Percentiles rank a stretch among this genome's conserved stretches.
Conservation (phyloP, 1,140 invertebrate species). For the Papilio polytes region DNA sequence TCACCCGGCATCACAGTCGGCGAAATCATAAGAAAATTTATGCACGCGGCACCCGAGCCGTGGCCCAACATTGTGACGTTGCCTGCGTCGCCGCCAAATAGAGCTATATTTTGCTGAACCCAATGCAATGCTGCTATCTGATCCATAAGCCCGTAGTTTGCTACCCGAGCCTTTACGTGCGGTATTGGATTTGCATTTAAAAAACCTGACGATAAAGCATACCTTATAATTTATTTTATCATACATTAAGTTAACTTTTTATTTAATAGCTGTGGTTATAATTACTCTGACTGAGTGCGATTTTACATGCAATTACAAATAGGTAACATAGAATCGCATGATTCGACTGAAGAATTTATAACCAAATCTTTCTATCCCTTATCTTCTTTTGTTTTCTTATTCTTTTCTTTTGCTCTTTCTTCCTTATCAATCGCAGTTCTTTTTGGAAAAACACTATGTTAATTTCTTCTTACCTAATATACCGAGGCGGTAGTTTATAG, state of each 20-base stretch:
- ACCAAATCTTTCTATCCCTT: background rate
- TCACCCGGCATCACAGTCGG: slow-evolving; percentile 94
- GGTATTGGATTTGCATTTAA: slow-evolving; percentile 93
- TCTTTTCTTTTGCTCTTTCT: background rate
- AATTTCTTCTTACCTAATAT: slow-evolving; percentile 90
- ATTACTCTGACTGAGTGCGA: background rate
- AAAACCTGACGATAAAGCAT: slow-evolving; percentile 86
- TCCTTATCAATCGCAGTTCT: background rate
- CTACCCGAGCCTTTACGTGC: slow-evolving; percentile 90
- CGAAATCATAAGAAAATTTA: slow-evolving; percentile 97
- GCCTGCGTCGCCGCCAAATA: slow-evolving; percentile 94
- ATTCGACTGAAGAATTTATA: background rate
- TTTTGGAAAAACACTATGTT: background rate
- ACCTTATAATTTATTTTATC: slow-evolving; percentile 36
- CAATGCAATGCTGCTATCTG: slow-evolving; percentile 96
- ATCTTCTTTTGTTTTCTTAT: background rate
- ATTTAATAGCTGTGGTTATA: slow-evolving; percentile 39
- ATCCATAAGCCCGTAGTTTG: slow-evolving; percentile 97
- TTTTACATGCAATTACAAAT: background rate
- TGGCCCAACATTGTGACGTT: slow-evolving; percentile 97
- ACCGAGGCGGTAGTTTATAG: slow-evolving; percentile 98
- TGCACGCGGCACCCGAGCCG: slow-evolving; percentile 96
- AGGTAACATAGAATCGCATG: background rate
- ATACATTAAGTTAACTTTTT: slow-evolving; percentile 37
- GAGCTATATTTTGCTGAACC: slow-evolving; percentile 95